Base-by-base conservation (phyloP, 2,797 vertebrate species). In the Artibeus lituratus region DNA sequence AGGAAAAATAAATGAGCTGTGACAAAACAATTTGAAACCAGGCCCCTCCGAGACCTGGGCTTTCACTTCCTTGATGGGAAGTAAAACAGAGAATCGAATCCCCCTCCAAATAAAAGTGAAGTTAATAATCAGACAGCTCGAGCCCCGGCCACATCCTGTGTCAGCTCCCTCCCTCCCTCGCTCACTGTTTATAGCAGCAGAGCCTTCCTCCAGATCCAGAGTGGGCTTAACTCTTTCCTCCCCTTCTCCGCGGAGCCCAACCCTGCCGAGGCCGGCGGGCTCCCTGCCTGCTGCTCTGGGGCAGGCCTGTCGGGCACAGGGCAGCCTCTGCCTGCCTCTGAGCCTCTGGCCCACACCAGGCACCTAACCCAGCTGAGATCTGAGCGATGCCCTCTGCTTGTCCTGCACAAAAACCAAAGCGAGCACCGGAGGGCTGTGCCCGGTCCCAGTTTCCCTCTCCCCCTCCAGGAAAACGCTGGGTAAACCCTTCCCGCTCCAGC, bases 61-160 rank as follows among this genome's bases (percentile, higher is more conserved):
- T 99, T 99, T 99, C 98, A 98, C 98, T 98, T 99, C 98, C 98
- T 98, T 97, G 98, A 98, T 98, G 94, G 97, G 97, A 98, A 98
- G 96, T 96, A 98, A 98, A 98, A 98, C 96, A 98, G 98, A 98
- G 98, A 98, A 98, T 98, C 97, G 97, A 98, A 98, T 98, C 98
- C 98, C 98, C 98, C 97, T 98, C 98, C 98, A 98, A 98, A 98
- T 98, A 99, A 99, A 98, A 98, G 98, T 98, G 98, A 98, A 98
- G 98, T 98, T 98, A 98, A 98, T 98, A 98, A 98, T 94, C 97
- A 98, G 98, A 98, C 57, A 91, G 96, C 97, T 97, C 96, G 70
- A 97, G 98, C 94, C 97, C 96, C 84, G 96, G 98, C 98, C 98
- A 98, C 98, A 98, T 98, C 98, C 98, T 98, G 98, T 98, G 97